These are phyloP conservation scores for Tragelaphus scriptus DNA, from an alignment of 2,113 vertebrate genomes.

Conservation along the genomic window DNA sequence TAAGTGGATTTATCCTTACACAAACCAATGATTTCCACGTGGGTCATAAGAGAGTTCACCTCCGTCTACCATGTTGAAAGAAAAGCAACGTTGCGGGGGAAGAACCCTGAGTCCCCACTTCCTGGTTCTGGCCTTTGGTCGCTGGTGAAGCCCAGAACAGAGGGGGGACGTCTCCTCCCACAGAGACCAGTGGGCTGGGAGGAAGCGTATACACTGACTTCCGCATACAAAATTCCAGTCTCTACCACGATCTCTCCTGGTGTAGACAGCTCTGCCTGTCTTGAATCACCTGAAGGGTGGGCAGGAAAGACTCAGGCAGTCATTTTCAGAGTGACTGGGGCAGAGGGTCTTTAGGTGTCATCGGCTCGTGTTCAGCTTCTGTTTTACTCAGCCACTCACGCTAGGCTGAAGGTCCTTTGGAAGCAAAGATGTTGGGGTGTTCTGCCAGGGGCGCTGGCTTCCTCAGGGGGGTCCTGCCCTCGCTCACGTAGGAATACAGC, in stretches of 20 bases:
- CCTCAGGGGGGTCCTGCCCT: no score
- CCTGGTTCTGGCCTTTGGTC: background rate
- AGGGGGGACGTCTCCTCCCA: accelerated
- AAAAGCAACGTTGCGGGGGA: accelerated
- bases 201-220: accelerated
- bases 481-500: background rate
- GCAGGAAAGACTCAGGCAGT: accelerated
- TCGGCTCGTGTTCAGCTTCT: accelerated
- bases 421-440: background rate
- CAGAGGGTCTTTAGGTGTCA: background rate
- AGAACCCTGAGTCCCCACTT: accelerated
- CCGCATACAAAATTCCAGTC: accelerated
- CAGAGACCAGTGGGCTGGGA: accelerated
- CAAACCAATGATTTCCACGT: accelerated
- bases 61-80: accelerated
- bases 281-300: accelerated
- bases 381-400: no score
- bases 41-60: accelerated
- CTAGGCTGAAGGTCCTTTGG: background rate
- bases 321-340: accelerated
- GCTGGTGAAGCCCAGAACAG: accelerated
- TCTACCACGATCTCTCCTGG: accelerated
- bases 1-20: background rate
- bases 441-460: background rate
- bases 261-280: accelerated